A percentile compares a stretch with the other conserved stretches of the same genome.
Evolutionary conservation across 2,113 vertebrate genomes (phyloP).

Genomic region (Accipiter cooperii): DNA sequence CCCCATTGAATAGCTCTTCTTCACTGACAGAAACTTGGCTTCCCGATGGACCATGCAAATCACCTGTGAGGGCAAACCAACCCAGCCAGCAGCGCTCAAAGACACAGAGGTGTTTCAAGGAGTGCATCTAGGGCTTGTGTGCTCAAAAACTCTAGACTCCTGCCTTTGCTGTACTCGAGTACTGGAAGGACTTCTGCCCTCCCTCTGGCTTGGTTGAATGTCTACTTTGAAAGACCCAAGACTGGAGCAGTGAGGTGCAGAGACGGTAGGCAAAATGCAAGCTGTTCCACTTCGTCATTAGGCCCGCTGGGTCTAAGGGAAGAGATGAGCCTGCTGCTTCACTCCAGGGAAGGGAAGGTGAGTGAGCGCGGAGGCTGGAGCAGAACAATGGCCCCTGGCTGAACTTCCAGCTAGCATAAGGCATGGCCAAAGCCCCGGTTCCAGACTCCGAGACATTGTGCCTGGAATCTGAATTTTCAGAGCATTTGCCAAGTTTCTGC

Average conservation of each 20-base stretch:
- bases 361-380: neutral
- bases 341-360: neutral
- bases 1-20: neutral
- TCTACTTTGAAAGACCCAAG: neutral
- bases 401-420: neutral
- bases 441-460: neutral
- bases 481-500: neutral
- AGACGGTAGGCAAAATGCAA: neutral
- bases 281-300: neutral
- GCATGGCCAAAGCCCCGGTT: neutral
- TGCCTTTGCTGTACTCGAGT: neutral
- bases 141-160: neutral
- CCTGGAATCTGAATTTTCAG: neutral
- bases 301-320: neutral
- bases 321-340: neutral
- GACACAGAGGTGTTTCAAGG: neutral
- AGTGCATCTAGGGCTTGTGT: neutral
- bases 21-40: neutral
- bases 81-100: neutral
- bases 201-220: neutral
- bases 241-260: neutral
- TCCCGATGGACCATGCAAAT: neutral
- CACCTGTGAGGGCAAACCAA: neutral
- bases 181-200: neutral
- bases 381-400: neutral